Evolutionary conservation across 2,113 vertebrate genomes (phyloP), one percentile per base, ranked within the genome.

Genomic region (Eubucco bourcierii): DNA sequence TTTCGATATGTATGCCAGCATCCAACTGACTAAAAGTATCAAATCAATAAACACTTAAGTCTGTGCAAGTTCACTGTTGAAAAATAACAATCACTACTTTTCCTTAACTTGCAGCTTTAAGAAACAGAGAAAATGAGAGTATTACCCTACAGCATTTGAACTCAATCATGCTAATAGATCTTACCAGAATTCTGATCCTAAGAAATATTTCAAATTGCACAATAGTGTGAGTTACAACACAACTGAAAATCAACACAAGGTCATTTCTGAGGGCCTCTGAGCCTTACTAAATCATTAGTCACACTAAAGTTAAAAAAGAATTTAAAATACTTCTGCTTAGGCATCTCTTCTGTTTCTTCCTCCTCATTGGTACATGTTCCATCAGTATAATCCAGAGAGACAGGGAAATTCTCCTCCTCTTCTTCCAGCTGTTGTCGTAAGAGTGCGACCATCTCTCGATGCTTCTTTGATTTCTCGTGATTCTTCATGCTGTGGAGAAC

Each of bases 381-480:
- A 44, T 93, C 92, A 65, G 96, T 89, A 81, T 97, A 93, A 55
- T 81, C 95, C 15, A 83, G 83, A 71, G 93, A 78, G 47, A 90
- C 68, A 66, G 95, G 90, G 90, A 98, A 97, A 28, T 96, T 96
- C 16, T 94, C 97, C 4, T 99, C 99, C 53, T 99, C 99, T 44
- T 98, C 97, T 88, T 99, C 97, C 79, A 99, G 94, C 50, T 99
- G 98, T 80, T 99, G 98, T 88, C 98, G 97, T 77, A 99, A 97
- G 55, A 99, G 97, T 9, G 96, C 98, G 33, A 99, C 98, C 98
- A 99, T 98, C 94, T 99, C 99, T 72, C 98, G 97, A 88, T 99
- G 99, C 92, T 98, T 99, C 97, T 99, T 99, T 29, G 99, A 99
- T 87, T 99, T 99, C 56, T 99, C 98, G 0, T 99, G 99, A 88